phyloP scores from a whole-genome alignment of 2,888 invertebrate genomes.

The Emmelina monodactyla region DNA sequence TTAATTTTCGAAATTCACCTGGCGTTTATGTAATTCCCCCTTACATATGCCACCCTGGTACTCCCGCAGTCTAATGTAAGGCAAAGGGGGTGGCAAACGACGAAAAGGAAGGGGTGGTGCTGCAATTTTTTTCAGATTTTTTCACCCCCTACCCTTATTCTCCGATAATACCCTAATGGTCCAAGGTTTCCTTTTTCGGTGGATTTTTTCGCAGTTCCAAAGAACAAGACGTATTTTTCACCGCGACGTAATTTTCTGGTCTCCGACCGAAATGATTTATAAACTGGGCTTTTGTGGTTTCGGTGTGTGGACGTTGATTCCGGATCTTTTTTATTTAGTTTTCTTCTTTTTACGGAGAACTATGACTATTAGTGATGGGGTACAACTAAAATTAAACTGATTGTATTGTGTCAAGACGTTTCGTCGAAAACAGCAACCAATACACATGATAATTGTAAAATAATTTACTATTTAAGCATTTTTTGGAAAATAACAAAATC shows the following conservation, averaged over 20 bases:
- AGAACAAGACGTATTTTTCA: conserved; percentile 62
- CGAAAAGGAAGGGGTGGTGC: too few relatives aligned
- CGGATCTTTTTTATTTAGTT: too few relatives aligned
- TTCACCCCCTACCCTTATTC: too few relatives aligned
- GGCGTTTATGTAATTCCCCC: conserved; percentile 55
- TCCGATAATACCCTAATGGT: conserved; percentile 66
- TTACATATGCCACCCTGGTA: conserved; percentile 41
- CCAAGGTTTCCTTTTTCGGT: conserved; percentile 63
- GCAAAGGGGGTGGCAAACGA: conserved; percentile 41
- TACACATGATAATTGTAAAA: too few relatives aligned
- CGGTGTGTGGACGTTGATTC: too few relatives aligned
- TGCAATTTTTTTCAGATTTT: conserved; percentile 61
- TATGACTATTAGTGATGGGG: too few relatives aligned
- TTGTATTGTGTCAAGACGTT: too few relatives aligned
- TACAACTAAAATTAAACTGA: too few relatives aligned
- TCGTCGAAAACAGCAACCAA: too few relatives aligned
- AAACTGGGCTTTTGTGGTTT: conserved; percentile 32
- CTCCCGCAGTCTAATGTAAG: conserved; percentile 46
- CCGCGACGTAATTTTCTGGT: conserved; percentile 53
- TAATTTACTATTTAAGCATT: too few relatives aligned
- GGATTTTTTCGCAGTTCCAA: conserved; percentile 44
- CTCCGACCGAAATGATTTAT: conserved; percentile 51
- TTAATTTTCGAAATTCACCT: conserved; percentile 65
- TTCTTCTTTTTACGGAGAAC: too few relatives aligned
- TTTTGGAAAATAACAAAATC: too few relatives aligned